Percentiles rank a stretch among this genome's conserved stretches.
phyloP scores from a whole-genome alignment of 2,797 vertebrate genomes.

The Pampus argenteus region DNA sequence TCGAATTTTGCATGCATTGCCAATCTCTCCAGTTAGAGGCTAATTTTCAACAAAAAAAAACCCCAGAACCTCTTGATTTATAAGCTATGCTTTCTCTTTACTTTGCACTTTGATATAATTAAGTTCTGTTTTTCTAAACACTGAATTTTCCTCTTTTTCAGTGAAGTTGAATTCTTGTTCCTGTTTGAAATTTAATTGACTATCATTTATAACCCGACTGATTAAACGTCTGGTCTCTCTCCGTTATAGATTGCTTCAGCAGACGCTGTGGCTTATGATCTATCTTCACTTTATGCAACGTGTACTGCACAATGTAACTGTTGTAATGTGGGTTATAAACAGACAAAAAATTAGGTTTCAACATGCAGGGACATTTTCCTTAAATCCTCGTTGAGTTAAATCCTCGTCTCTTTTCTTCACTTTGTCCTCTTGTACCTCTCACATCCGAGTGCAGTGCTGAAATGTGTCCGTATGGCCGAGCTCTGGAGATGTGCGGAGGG shows the following conservation, averaged over 20 bases:
- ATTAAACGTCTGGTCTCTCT: constrained; percentile 35
- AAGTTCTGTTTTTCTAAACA: constrained; percentile 50
- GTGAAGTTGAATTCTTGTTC: constrained; percentile 49
- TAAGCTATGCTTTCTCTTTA: constrained; percentile 62
- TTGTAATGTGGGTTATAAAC: neutral
- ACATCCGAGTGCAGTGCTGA: constrained; percentile 11
- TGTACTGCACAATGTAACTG: neutral
- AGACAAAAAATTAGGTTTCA: constrained; percentile 1
- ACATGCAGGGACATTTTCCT: neutral
- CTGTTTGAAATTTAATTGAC: constrained; percentile 42
- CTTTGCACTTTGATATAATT: constrained; percentile 64
- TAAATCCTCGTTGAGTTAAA: neutral
- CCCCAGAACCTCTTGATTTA: constrained; percentile 63
- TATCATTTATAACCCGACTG: constrained; percentile 43
- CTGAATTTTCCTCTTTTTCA: constrained; percentile 29
- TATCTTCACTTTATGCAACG: constrained; percentile 1
- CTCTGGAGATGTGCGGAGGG: constrained; percentile 58
- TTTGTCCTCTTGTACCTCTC: constrained; percentile 36
- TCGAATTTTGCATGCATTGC: constrained; percentile 77
- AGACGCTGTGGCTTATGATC: constrained; percentile 17
- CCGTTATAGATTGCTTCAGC: constrained; percentile 14
- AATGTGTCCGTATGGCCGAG: constrained; percentile 57
- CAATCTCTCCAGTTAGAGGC: constrained; percentile 67
- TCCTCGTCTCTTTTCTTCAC: neutral
- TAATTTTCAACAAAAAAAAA: constrained; percentile 54